Base-by-base conservation (phyloP, 1,140 invertebrate species). In the Archivesica marissinica region DNA sequence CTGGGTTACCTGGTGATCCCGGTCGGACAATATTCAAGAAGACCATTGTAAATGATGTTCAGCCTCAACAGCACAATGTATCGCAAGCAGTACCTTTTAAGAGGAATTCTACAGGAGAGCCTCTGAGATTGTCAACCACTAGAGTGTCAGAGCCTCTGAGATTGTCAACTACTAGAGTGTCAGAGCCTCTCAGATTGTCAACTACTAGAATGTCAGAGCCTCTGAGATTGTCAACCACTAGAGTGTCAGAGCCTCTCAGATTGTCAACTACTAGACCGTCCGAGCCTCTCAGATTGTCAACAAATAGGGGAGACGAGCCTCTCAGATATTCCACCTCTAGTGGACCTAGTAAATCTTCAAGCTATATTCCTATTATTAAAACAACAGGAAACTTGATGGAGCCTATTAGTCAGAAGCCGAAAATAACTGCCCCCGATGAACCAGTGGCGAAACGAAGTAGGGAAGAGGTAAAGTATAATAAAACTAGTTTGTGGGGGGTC, bases 321-420 rank as follows among this genome's bases (percentile, higher is more conserved):
- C n/a, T n/a, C n/a, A n/a, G n/a, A n/a, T n/a, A n/a, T n/a, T n/a
- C n/a, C n/a, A n/a, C n/a, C n/a, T n/a, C n/a, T n/a, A n/a, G n/a
- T n/a, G n/a, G n/a, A n/a, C n/a, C n/a, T n/a, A n/a, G n/a, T n/a
- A n/a, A n/a, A n/a, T n/a, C n/a, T n/a, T n/a, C n/a, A 52, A 82
- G 35, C 39, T 72, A 68, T 54, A 35, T 82, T 11, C 80, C 80
- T 23, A 52, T 82, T n/a, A 81, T 81, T 52, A 33, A 81, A 33
- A 28, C 61, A 30, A 20, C 35, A 33, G 78, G 74, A 38, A 76
- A 35, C 30, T 9, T 33, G 2, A 35, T 38, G 20, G 1, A 17
- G 11, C 11, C 76, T 56, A 79, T 38, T n/a, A 30, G 23, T 44
- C 33, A 79, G 35, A 79, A 79, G 28, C 20, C 52, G 30, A 79